Conservation (phyloP, 2,113 vertebrate species). For the Pyrgilauda ruficollis region DNA sequence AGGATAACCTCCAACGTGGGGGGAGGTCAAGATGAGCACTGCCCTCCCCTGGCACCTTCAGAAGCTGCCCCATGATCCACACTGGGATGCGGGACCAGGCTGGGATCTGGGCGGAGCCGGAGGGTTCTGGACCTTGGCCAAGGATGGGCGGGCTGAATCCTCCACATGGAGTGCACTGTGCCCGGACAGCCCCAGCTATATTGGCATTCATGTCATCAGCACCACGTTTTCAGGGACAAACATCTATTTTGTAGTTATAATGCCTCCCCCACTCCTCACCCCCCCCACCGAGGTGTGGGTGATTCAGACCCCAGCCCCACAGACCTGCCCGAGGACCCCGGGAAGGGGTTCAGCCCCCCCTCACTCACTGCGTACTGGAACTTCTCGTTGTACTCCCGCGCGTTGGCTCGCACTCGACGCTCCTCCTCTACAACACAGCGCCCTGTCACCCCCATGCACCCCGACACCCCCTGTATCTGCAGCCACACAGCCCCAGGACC, state of each 20-base stretch:
- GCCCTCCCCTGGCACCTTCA: not conserved
- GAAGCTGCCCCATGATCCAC: not conserved
- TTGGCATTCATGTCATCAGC: not conserved
- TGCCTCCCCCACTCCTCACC: fast-evolving
- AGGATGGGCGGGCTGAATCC: not conserved
- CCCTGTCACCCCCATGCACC: not conserved
- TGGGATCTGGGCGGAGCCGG: not conserved
- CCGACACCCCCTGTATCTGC: fast-evolving
- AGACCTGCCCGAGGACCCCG: fast-evolving
- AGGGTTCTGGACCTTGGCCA: not conserved
- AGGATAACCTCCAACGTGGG: not conserved
- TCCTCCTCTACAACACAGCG: constrained; percentile 84
- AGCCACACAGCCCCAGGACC: not conserved
- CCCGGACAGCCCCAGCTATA: fast-evolving
- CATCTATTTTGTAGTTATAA: not conserved
- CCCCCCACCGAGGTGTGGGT: fast-evolving
- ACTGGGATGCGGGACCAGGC: not conserved
- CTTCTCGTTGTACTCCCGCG: constrained; percentile 91
- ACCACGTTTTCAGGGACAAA: not conserved
- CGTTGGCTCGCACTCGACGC: constrained; percentile 86
- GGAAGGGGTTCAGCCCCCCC: not conserved
- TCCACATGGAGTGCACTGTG: fast-evolving
- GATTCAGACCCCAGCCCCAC: not conserved
- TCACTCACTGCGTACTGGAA: constrained; percentile 91
- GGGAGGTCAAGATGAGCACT: not conserved